Evolutionary conservation across 2,797 vertebrate genomes (phyloP), one percentile per base, ranked within the genome.

Genomic region (Knipowitschia caucasica): DNA sequence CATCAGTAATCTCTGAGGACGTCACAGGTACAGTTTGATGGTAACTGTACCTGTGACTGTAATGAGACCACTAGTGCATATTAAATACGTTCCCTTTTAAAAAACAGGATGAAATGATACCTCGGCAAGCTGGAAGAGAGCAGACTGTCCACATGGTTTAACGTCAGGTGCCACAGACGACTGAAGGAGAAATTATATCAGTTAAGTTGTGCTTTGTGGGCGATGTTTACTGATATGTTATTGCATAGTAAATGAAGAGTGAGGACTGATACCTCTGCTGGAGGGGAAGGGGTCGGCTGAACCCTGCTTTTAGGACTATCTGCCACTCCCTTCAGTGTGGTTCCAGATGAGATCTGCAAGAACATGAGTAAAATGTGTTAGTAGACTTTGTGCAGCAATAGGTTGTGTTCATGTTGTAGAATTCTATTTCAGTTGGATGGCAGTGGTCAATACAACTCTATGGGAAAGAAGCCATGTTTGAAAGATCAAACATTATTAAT

Each of bases 111-210:
- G 15, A 15, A 27, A 3, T 43, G 21, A 43, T 44, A 95, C 94
- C 94, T 98, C 95, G 67, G 96, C 95, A 47, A 98, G 89, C 75
- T 97, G 94, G 88, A 97, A 97, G 78, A 98, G 92, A 56, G 94
- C 92, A 0, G 92, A 96, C 82, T 96, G 94, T 62, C 92, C 89
- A 83, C 91, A 96, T 55, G 92, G 91, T 86, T 93, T 97, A 65
- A 89, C 89, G 67, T 96, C 95, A 5, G 88, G 75, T 62, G 78
- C 82, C 43, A 69, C 84, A 72, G 94, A 77, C 31, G 90, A 86
- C 23, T 44, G 42, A 26, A 26, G 7, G 17, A 26, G 42, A 42
- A 44, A 26, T 2, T 2, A 12, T 7, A 23, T 42, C 5, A 2
- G 24, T 44, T 44, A 25, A 2, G 8, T 26, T 26, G 40, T 44